Conservation (phyloP, 2,113 vertebrate genomes). For the Phylloscopus trochilus region DNA sequence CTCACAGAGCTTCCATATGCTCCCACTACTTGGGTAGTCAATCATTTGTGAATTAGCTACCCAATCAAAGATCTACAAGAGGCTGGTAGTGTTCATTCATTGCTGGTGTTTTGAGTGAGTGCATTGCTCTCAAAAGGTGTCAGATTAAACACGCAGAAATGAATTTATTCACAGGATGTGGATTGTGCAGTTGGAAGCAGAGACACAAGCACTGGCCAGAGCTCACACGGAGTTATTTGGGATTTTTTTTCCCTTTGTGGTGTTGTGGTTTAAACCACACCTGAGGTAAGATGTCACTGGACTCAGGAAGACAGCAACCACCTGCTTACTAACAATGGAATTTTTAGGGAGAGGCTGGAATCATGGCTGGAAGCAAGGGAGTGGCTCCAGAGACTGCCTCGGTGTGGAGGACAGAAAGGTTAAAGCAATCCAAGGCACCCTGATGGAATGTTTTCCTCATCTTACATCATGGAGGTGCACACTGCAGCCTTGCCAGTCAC, state of each 20-base stretch:
- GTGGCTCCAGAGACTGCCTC: neutral
- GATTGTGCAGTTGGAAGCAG: neutral
- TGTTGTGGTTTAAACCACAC: neutral
- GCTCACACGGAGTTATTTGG: neutral
- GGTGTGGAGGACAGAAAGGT: neutral
- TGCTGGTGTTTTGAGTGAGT: slow-evolving; percentile 51
- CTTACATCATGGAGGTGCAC: neutral
- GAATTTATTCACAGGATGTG: neutral
- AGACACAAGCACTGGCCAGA: neutral
- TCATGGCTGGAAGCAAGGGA: neutral
- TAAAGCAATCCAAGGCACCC: neutral
- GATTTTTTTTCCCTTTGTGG: neutral
- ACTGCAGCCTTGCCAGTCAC: neutral
- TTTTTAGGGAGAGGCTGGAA: neutral
- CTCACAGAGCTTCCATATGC: slow-evolving; percentile 64
- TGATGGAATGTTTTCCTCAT: neutral
- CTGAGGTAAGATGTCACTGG: neutral
- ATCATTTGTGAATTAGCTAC: slow-evolving; percentile 67
- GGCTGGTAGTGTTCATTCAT: slow-evolving; percentile 20
- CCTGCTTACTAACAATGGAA: neutral
- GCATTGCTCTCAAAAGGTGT: slow-evolving; percentile 45
- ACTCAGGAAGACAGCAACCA: neutral
- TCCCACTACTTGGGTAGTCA: slow-evolving; percentile 56
- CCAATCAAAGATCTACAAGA: slow-evolving; percentile 47
- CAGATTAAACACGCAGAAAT: slow-evolving; percentile 26